phyloP scores from a whole-genome alignment of 2,113 vertebrate species.

The Pseudorhombus dupliciocellatus region DNA sequence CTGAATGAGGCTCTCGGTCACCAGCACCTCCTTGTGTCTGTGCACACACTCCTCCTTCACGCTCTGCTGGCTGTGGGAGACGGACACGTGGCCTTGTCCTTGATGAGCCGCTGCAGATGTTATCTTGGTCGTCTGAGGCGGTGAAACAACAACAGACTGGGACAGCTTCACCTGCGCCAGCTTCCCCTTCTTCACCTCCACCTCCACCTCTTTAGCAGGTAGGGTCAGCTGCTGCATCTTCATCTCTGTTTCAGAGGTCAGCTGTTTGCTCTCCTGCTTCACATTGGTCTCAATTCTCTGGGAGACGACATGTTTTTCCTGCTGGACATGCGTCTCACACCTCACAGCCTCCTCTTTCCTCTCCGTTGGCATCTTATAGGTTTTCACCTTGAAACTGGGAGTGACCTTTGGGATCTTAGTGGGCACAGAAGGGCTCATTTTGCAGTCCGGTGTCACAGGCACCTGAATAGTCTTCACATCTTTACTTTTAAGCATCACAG shows the following conservation, averaged over 20 bases:
- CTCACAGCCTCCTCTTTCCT: slow-evolving; percentile 63
- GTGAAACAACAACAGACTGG: slow-evolving; percentile 63
- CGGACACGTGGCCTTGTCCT: slow-evolving; percentile 59
- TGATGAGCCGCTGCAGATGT: slow-evolving; percentile 47
- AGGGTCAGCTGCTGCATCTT: slow-evolving; percentile 20
- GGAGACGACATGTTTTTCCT: slow-evolving; percentile 42
- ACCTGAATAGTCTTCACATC: slow-evolving; percentile 71
- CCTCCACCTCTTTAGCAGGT: slow-evolving; percentile 50
- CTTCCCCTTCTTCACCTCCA: slow-evolving; percentile 62
- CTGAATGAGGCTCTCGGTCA: slow-evolving; percentile 63
- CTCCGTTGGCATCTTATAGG: slow-evolving; percentile 76
- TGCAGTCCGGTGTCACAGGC: slow-evolving; percentile 64
- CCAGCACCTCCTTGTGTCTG: slow-evolving; percentile 62
- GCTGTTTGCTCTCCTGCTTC: slow-evolving; percentile 52
- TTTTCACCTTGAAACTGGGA: slow-evolving; percentile 84
- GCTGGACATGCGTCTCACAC: slow-evolving; percentile 46
- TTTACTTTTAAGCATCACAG: slow-evolving; percentile 65
- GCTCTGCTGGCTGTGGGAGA: slow-evolving; percentile 70
- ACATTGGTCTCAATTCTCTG: slow-evolving; percentile 50
- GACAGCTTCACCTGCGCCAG: slow-evolving; percentile 57
- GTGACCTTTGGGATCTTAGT: slow-evolving; percentile 79
- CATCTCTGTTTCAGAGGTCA: slow-evolving; percentile 55
- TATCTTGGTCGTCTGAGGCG: slow-evolving; percentile 65
- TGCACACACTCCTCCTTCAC: slow-evolving; percentile 65
- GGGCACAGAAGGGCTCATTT: slow-evolving; percentile 57